Conservation (phyloP, 1,140 invertebrate genomes). For the Caenorhabditis tropicalis region DNA sequence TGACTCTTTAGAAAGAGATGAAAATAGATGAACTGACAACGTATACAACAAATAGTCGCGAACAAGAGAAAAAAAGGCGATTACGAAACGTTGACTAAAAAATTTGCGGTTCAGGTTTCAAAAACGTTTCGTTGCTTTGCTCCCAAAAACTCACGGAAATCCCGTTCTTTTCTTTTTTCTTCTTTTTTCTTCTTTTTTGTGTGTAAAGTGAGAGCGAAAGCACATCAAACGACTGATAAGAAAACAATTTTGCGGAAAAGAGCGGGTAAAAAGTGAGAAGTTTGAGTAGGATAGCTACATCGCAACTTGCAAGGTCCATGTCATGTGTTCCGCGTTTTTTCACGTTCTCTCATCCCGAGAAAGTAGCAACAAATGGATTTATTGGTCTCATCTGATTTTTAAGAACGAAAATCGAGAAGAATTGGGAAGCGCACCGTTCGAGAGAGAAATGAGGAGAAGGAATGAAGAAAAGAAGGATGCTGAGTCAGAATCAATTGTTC, state of each 20-base stretch:
- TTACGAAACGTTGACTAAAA: neutral
- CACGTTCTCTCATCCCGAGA: neutral
- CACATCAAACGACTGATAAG: conserved; percentile 11
- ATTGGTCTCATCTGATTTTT: neutral
- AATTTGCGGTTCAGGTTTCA: conserved; percentile 3
- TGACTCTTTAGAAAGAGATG: neutral
- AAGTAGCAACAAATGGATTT: neutral
- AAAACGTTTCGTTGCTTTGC: neutral
- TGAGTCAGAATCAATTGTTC: too few species aligned
- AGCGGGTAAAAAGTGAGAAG: neutral
- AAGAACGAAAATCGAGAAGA: neutral
- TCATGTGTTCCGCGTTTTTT: conserved; percentile 15
- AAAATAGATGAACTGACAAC: conserved; percentile 22
- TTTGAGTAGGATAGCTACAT: neutral
- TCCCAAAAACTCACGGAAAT: neutral
- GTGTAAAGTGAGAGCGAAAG: conserved; percentile 36
- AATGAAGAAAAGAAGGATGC: too few species aligned
- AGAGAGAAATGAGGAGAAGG: too few species aligned
- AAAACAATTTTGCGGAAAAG: neutral
- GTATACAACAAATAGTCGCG: neutral
- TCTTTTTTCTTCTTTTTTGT: neutral
- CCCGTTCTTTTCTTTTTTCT: neutral
- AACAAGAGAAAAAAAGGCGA: neutral
- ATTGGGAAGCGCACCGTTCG: too few species aligned
- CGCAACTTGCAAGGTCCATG: conserved; percentile 20